phyloP scores from a whole-genome alignment of 1,140 invertebrate genomes.

The Polyergus mexicanus region DNA sequence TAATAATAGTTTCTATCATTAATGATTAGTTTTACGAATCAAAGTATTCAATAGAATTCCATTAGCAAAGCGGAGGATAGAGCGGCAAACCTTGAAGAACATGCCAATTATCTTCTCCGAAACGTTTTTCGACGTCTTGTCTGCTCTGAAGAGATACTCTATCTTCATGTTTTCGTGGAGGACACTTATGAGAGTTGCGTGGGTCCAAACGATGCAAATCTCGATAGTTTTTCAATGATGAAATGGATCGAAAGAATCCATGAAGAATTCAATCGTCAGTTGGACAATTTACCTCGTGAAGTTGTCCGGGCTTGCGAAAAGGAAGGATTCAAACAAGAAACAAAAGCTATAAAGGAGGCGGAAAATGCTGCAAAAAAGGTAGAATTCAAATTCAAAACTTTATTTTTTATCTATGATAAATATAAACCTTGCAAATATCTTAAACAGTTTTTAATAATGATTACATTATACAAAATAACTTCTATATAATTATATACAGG shows the following conservation, averaged over 20 bases:
- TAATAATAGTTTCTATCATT: neutral
- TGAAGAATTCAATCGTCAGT: slow-evolving; percentile 87
- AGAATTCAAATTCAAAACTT: slow-evolving; percentile 5
- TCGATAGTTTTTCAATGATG: slow-evolving; percentile 88
- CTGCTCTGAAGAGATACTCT: slow-evolving; percentile 87
- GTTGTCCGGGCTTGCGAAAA: slow-evolving; percentile 87
- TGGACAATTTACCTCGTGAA: slow-evolving; percentile 88
- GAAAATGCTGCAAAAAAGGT: slow-evolving; percentile 88
- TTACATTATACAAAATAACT: neutral
- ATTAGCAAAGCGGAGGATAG: slow-evolving; percentile 83
- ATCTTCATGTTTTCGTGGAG: slow-evolving; percentile 88
- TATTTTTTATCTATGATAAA: neutral
- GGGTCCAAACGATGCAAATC: slow-evolving; percentile 86
- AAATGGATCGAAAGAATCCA: slow-evolving; percentile 88
- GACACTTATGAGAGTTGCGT: slow-evolving; percentile 89
- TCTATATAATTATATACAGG: neutral
- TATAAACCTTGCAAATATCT: neutral
- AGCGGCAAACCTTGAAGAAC: slow-evolving; percentile 83
- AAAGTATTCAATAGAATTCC: slow-evolving; percentile 61
- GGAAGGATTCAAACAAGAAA: slow-evolving; percentile 88
- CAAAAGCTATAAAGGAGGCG: slow-evolving; percentile 87
- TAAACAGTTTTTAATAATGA: neutral
- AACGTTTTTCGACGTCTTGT: slow-evolving; percentile 86
- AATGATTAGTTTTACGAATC: neutral
- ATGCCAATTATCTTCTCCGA: slow-evolving; percentile 84